These are phyloP conservation scores for Trypoxylus dichotomus DNA, from an alignment of 1,140 invertebrate species.

Conservation along the genomic window DNA sequence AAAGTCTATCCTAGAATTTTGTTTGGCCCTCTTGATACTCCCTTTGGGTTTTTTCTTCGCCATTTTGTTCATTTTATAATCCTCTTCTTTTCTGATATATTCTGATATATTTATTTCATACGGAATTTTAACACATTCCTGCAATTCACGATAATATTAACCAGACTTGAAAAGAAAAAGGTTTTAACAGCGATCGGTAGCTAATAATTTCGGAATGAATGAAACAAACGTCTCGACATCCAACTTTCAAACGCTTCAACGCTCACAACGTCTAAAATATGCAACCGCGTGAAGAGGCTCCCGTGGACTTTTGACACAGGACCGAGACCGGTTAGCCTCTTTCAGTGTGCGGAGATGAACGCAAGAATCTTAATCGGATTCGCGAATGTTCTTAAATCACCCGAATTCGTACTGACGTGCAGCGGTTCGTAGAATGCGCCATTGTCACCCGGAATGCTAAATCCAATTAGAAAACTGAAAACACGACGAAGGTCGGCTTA, in stretches of 20 bases:
- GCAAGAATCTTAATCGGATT: conserved; percentile 4
- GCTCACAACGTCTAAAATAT: not conserved
- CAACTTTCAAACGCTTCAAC: not conserved
- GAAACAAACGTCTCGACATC: not conserved
- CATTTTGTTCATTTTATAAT: too few species aligned
- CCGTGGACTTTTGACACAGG: not conserved
- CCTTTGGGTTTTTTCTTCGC: too few species aligned
- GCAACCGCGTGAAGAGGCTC: not conserved
- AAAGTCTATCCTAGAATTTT: too few species aligned
- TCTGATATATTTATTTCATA: too few species aligned
- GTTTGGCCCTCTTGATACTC: too few species aligned
- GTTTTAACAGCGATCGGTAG: too few species aligned
- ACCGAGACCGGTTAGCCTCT: not conserved
- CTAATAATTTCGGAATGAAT: not conserved
- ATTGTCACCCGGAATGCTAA: conserved; percentile 11
- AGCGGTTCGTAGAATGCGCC: not conserved
- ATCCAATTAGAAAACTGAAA: not conserved
- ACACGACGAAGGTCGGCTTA: not conserved
- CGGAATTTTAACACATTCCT: too few species aligned
- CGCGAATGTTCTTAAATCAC: conserved; percentile 18
- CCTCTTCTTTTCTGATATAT: too few species aligned
- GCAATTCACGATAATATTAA: too few species aligned
- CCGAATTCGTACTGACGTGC: not conserved
- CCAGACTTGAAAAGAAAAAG: too few species aligned
- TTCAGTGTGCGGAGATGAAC: not conserved